Conservation (phyloP, 2,113 vertebrate species). For the Ploceus nigricollis region DNA sequence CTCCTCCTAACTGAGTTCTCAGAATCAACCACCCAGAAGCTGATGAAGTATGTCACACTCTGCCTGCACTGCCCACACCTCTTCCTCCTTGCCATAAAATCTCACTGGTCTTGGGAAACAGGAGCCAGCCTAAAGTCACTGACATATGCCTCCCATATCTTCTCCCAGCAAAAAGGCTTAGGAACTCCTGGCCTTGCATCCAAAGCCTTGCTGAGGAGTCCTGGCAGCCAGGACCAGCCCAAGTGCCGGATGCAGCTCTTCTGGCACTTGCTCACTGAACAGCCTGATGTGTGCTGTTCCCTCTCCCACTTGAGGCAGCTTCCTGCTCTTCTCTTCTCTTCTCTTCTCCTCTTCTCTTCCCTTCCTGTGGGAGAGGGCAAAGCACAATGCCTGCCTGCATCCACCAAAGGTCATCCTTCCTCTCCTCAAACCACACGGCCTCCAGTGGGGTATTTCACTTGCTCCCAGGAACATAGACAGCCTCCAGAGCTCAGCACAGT, state of each 20-base stretch:
- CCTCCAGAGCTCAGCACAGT: neutral
- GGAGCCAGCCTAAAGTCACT: neutral
- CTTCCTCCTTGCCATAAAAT: neutral
- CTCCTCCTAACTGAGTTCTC: neutral
- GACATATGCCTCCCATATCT: neutral
- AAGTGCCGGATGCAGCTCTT: accelerated
- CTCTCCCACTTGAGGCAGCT: neutral
- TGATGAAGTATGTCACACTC: neutral
- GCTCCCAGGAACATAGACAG: neutral
- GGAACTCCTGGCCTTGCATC: neutral
- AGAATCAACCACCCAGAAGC: neutral
- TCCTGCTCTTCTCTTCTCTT: neutral
- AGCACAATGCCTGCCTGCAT: neutral
- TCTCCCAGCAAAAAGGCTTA: neutral
- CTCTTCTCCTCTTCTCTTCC: neutral
- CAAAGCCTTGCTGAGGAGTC: neutral
- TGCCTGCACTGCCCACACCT: neutral
- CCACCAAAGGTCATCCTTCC: neutral
- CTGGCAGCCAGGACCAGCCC: neutral
- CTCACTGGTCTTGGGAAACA: neutral
- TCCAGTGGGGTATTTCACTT: neutral
- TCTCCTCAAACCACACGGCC: neutral
- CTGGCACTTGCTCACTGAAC: neutral
- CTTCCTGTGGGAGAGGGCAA: neutral
- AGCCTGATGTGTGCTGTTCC: accelerated